Evolutionary conservation across 2,888 invertebrate genomes (phyloP).

Genomic region (Ormyrus rosae): DNA sequence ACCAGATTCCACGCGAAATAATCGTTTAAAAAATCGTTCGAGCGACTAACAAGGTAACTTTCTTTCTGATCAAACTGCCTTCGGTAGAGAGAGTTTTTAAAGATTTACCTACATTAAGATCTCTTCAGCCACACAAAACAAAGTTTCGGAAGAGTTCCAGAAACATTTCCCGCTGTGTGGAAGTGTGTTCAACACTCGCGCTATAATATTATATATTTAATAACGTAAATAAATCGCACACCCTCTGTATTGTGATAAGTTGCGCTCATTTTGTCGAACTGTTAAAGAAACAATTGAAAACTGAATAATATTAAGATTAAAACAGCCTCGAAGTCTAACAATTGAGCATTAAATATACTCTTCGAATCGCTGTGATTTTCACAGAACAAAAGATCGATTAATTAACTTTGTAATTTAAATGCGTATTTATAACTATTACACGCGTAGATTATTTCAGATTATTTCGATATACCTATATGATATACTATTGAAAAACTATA

Average conservation of each 20-base stretch:
- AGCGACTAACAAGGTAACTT: too few species aligned
- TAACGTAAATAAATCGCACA: conserved; percentile 32
- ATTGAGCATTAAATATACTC: neutral
- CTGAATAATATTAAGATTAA: conserved; percentile 31
- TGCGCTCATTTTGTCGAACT: conserved; percentile 54
- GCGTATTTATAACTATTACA: neutral
- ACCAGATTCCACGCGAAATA: too few species aligned
- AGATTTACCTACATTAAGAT: conserved; percentile 32
- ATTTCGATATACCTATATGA: too few species aligned
- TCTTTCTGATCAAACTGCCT: conserved; percentile 10
- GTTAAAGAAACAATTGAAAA: conserved; percentile 31
- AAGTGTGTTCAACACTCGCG: conserved; percentile 33
- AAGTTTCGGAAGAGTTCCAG: too few species aligned
- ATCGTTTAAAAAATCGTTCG: too few species aligned
- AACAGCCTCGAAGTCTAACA: conserved; percentile 18
- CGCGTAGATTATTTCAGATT: too few species aligned
- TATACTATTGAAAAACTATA: too few species aligned
- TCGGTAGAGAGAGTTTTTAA: conserved; percentile 2
- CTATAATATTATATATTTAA: conserved; percentile 10
- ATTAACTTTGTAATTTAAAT: too few species aligned
- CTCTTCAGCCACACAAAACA: conserved; percentile 9
- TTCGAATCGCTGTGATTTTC: neutral
- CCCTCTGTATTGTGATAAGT: conserved; percentile 62
- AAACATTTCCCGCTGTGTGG: too few species aligned
- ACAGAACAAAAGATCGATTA: too few species aligned